phyloP scores from a whole-genome alignment of 2,797 vertebrate species.

The Bufotes viridis region DNA sequence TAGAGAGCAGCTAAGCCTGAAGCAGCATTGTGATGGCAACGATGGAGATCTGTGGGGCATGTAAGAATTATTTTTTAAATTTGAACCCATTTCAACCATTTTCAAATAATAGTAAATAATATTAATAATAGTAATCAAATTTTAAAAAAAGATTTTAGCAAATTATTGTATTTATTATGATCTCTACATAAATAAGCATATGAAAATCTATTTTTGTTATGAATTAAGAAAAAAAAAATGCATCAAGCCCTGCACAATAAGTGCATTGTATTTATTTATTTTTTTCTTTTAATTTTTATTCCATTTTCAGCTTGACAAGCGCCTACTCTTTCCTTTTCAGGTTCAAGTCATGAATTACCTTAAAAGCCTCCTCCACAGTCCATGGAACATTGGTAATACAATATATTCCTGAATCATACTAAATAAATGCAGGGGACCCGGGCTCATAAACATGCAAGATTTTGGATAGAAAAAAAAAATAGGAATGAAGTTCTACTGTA shows the following conservation, averaged over 20 bases:
- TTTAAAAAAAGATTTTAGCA: no score
- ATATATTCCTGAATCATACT: constrained; percentile 23
- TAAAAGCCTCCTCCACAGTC: constrained; percentile 50
- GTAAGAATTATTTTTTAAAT: no score
- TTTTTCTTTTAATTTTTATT: background rate
- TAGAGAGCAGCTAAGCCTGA: no score
- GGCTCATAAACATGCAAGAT: background rate
- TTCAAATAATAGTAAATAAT: no score
- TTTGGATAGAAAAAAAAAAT: background rate
- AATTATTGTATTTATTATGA: no score
- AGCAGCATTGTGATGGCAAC: no score
- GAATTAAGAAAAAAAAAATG: background rate
- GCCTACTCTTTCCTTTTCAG: constrained; percentile 53
- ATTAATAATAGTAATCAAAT: no score
- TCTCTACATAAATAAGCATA: background rate
- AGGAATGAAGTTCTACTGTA: background rate
- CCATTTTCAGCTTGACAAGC: constrained; percentile 11
- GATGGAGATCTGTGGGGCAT: no score
- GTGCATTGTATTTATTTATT: background rate
- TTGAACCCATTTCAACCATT: no score
- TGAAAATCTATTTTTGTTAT: background rate
- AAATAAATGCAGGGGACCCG: constrained; percentile 8
- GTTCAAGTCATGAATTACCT: constrained; percentile 45
- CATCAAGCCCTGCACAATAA: background rate
- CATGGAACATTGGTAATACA: constrained; percentile 41